Evolutionary conservation across 2,797 vertebrate genomes (phyloP).

Genomic region (Typhlichthys eigenmanni): DNA sequence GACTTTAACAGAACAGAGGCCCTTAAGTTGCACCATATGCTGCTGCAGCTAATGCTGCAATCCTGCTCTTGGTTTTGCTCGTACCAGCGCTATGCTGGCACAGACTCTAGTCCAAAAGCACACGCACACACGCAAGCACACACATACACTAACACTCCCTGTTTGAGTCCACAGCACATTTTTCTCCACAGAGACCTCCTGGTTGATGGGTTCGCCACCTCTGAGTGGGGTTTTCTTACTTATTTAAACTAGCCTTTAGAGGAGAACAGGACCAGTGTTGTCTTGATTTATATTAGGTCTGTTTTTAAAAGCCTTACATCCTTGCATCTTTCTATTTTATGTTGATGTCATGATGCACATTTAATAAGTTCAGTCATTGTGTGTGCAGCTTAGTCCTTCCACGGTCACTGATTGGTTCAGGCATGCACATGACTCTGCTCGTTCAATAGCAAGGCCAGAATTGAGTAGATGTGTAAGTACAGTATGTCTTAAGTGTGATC

Average conservation of each 20-base stretch:
- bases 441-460: no score
- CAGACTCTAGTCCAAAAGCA: neutral
- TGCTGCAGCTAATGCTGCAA: neutral
- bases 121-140: constrained; percentile 1
- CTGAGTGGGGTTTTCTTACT: constrained; percentile 9
- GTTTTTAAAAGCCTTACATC: no score
- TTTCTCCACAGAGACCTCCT: neutral
- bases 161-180: neutral
- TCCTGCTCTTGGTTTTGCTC: neutral
- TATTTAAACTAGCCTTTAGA: neutral
- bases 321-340: no score
- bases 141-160: neutral
- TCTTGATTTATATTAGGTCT: neutral
- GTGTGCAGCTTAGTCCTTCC: no score
- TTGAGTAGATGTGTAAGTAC: no score
- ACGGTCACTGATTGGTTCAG: no score
- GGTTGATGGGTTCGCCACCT: constrained; percentile 28
- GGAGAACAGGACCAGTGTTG: constrained; percentile 12
- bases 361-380: no score
- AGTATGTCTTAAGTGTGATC: no score
- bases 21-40: neutral
- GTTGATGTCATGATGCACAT: no score
- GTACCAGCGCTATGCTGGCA: neutral
- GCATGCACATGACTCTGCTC: no score
- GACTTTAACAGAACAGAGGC: constrained; percentile 11